A percentile compares a stretch with the other conserved stretches of the same genome.
Evolutionary conservation across 2,797 vertebrate genomes (phyloP).

Genomic region (Pseudomugil gertrudae): DNA sequence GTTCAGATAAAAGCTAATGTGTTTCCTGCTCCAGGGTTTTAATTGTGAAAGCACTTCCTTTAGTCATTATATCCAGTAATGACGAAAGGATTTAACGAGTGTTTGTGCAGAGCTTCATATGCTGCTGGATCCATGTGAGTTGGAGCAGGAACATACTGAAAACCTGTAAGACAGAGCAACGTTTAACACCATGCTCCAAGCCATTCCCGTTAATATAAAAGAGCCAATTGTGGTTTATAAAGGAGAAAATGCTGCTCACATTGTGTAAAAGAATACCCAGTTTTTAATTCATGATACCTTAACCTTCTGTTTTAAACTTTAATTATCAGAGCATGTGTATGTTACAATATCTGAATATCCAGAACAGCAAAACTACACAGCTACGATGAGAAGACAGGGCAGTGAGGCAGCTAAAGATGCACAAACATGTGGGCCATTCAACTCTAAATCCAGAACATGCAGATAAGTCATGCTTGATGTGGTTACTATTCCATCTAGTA

Average conservation of each 20-base stretch:
- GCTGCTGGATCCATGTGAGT: too few species aligned
- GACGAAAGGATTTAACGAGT: too few species aligned
- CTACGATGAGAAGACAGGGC: constrained; percentile 41
- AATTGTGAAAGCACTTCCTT: not conserved
- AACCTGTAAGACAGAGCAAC: too few species aligned
- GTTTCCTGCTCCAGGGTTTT: not conserved
- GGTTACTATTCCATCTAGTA: not conserved
- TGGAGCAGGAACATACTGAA: too few species aligned
- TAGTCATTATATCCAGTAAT: not conserved
- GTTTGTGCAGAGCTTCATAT: too few species aligned
- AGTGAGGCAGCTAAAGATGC: constrained; percentile 38
- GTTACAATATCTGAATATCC: not conserved
- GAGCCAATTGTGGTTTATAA: not conserved
- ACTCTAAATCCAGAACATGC: constrained; percentile 33
- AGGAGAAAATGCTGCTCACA: not conserved
- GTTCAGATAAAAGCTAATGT: not conserved
- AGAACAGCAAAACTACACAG: constrained; percentile 41
- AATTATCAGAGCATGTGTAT: not conserved
- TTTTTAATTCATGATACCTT: not conserved
- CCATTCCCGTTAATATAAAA: not conserved
- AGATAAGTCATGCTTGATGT: constrained; percentile 23
- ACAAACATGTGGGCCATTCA: constrained; percentile 64
- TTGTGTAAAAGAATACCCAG: not conserved
- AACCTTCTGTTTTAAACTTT: not conserved
- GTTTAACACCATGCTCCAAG: too few species aligned